These are phyloP conservation scores for Ceyx erithaca DNA, from an alignment of 2,797 vertebrate genomes.

Conservation along the genomic window DNA sequence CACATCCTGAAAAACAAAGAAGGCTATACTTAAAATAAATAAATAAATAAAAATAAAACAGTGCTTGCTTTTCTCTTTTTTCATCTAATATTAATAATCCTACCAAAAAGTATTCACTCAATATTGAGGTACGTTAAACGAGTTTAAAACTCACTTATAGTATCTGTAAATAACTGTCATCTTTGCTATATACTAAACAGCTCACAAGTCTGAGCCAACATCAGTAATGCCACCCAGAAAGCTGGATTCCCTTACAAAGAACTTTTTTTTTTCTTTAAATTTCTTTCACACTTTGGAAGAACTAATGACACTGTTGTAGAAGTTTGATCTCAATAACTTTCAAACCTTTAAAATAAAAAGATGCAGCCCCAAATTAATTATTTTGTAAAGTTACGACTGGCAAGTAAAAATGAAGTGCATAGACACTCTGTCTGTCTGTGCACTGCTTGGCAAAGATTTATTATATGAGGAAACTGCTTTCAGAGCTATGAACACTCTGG, in stretches of 20 bases:
- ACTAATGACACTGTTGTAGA: neutral
- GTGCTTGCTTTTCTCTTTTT: neutral
- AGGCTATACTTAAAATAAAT: neutral
- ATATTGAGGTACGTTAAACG: neutral
- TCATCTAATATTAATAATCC: neutral
- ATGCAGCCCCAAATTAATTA: neutral
- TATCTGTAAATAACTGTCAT: neutral
- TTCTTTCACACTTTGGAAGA: neutral
- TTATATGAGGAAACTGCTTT: neutral
- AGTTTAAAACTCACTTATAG: neutral
- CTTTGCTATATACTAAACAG: neutral
- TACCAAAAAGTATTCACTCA: neutral
- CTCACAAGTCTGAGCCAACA: neutral
- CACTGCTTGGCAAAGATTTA: neutral
- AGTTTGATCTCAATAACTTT: neutral
- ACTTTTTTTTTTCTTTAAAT: neutral
- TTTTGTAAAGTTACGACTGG: neutral
- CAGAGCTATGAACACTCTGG: neutral
- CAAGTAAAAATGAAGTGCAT: neutral
- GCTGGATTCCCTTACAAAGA: neutral
- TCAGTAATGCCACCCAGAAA: neutral
- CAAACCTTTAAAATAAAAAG: neutral
- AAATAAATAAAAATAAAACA: neutral
- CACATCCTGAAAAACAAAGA: conserved; percentile 56
- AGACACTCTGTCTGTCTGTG: neutral